Base-by-base conservation (phyloP, 1,140 invertebrate species). In the Drosophila ambigua region DNA sequence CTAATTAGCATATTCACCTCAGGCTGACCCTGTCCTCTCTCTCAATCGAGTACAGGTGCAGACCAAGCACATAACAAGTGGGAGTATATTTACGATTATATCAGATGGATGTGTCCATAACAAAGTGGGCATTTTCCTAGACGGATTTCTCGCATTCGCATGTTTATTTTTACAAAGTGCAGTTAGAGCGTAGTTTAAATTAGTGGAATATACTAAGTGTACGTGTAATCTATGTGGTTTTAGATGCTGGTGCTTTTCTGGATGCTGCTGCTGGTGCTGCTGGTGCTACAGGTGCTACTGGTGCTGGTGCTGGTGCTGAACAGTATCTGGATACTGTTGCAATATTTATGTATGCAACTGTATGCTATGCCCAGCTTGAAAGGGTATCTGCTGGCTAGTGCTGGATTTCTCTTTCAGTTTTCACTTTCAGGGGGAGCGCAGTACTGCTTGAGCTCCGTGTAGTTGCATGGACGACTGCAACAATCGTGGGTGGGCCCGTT, bases 131-230 rank as follows among this genome's bases (percentile, higher is more conserved):
- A 52, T 9, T 24, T 4, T 13, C 26, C 5, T 44, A 15, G 24
- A 46, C 46, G 11, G 3, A 44, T 48, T 68, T 54, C 45, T 44
- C 41, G 74, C 69, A 51, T 31, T 48, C 53, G 2, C 24, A 43
- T 54, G 43, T 54, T 49, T 72, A 52, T 72, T 72, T 82, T 71
- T 84, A 82, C 81, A 82, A 57, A 83, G 79, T 84, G 83, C 64
- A 72, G 68, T 82, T 82, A 83, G 75, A 83, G 79, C 61, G 71
- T 79, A 83, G 71, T 73, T 82, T 82, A 82, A 82, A 79, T 72
- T 82, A 82, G 58, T 84, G 84, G 63, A 58, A 79, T 82, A 82
- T 83, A 79, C 72, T 79, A 67, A 76, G 41, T 75, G 52, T 74
- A 69, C 48, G 52, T 54, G 57, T 63, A 58, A 24, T 48, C 67